Evolutionary conservation across 2,797 vertebrate species (phyloP).

Genomic region (Glyptemys insculpta): DNA sequence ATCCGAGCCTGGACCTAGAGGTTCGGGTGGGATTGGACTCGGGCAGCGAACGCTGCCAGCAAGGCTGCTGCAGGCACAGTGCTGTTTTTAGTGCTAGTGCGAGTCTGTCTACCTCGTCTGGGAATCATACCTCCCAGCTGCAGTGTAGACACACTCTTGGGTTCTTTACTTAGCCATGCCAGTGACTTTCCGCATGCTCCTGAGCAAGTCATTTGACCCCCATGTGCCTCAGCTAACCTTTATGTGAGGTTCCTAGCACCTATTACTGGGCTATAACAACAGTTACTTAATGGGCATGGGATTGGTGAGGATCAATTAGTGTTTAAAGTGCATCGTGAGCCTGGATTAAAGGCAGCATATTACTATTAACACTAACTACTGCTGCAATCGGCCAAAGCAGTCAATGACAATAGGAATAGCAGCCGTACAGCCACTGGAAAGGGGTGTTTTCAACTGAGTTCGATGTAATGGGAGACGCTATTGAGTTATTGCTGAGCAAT

Average conservation of each 20-base stretch:
- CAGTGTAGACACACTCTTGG: too few species aligned
- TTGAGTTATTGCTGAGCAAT: not conserved
- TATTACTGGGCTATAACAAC: not conserved
- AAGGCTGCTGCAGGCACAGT: not conserved
- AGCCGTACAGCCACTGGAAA: accelerated
- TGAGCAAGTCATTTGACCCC: not conserved
- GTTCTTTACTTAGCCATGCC: not conserved
- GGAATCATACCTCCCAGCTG: not conserved
- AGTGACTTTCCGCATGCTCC: not conserved
- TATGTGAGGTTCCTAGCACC: not conserved
- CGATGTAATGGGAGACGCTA: not conserved
- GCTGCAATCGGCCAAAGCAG: not conserved
- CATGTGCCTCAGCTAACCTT: not conserved
- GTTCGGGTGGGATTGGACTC: not conserved
- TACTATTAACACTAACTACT: not conserved
- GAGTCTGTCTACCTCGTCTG: not conserved
- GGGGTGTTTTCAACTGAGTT: not conserved
- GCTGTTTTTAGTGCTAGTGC: not conserved
- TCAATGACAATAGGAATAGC: not conserved
- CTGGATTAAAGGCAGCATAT: not conserved
- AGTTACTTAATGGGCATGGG: not conserved
- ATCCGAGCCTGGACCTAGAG: not conserved
- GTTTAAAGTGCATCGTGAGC: not conserved
- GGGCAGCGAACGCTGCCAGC: too few species aligned
- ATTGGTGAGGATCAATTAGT: not conserved